phyloP scores from a whole-genome alignment of 35 echinoderm and acorn worm genomes.

The Anneissia japonica region DNA sequence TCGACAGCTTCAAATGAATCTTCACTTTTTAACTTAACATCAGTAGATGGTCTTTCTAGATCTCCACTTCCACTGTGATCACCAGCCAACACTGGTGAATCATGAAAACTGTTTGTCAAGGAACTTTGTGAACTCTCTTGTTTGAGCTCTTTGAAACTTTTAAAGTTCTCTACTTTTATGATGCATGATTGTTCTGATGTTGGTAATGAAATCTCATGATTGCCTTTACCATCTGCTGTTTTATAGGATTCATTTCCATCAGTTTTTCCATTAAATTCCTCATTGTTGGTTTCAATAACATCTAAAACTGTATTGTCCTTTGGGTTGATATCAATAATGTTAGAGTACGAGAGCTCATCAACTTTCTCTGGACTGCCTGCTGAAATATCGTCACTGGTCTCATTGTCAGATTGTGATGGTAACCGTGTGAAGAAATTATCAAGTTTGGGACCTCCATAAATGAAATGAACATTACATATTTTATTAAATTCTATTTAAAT shows the following conservation, averaged over 20 bases:
- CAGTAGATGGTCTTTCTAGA: not conserved
- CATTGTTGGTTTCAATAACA: not conserved
- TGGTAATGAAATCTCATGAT: not conserved
- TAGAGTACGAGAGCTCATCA: no score
- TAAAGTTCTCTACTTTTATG: not conserved
- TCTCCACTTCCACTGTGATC: not conserved
- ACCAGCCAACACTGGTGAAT: not conserved
- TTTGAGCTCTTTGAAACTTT: not conserved
- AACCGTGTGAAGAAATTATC: not conserved
- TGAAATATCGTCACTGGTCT: not conserved
- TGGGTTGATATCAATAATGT: no score
- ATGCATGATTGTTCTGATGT: not conserved
- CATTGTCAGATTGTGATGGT: not conserved
- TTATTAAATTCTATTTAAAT: no score
- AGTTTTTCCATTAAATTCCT: not conserved
- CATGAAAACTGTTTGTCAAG: not conserved
- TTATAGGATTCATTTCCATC: not conserved
- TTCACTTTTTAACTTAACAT: not conserved
- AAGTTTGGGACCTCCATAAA: not conserved
- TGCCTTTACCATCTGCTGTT: not conserved
- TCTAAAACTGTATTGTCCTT: not conserved
- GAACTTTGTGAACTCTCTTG: not conserved
- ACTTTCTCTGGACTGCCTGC: no score
- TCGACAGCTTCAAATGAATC: not conserved
- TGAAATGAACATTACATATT: no score